Conservation (phyloP, 2,113 vertebrate species). For the Atherinomorus stipes region DNA sequence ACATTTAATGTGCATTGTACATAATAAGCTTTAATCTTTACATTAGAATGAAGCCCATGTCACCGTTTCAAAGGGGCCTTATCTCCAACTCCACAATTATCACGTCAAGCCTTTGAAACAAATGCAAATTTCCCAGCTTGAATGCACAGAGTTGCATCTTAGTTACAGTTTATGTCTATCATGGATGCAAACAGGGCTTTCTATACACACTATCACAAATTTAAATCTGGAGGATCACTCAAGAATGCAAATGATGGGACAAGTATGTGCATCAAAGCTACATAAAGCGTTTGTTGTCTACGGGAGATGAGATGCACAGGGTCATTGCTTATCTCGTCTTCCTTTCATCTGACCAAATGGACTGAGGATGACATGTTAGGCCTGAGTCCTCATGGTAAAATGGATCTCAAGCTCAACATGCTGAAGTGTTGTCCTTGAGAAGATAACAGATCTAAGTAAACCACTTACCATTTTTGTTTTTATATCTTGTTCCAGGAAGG, state of each 20-base stretch:
- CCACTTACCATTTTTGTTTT: conserved; percentile 12
- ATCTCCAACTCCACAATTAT: background rate
- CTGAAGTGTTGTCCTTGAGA: conserved; percentile 31
- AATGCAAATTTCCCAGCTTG: background rate
- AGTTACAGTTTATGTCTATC: background rate
- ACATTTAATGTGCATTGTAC: background rate
- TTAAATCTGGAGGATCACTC: conserved; percentile 44
- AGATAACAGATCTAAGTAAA: conserved; percentile 21
- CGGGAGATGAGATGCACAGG: background rate
- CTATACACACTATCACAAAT: conserved; percentile 7
- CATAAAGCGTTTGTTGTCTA: conserved; percentile 37
- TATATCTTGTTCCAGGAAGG: background rate
- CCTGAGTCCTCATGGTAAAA: conserved; percentile 7
- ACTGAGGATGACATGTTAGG: background rate
- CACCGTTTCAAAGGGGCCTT: background rate
- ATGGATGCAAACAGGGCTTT: conserved; percentile 28
- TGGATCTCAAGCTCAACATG: conserved; percentile 22
- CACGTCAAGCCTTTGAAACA: background rate
- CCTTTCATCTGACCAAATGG: conserved; percentile 49
- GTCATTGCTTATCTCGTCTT: conserved; percentile 13
- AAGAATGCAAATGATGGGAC: conserved; percentile 50
- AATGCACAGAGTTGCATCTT: background rate
- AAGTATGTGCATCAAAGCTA: conserved; percentile 47
- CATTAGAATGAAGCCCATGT: background rate
- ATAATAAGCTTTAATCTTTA: background rate